Base-by-base conservation (phyloP, 2,797 vertebrate species). In the Siniperca obscura region DNA sequence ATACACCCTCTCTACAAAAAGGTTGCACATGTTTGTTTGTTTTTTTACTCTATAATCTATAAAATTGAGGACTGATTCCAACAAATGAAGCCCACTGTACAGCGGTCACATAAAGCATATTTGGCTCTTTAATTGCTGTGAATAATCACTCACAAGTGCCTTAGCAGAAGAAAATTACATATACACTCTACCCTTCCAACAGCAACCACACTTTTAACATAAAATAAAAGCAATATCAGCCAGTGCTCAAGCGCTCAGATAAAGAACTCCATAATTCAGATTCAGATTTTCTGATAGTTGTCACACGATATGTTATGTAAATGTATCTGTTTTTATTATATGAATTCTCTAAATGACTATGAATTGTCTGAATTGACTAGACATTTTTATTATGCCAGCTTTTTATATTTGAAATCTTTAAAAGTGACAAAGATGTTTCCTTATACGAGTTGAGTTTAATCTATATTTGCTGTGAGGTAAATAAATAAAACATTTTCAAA, bases 61-160 rank as follows among this genome's bases (percentile, higher is more conserved):
- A 44, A 53, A 78, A 61, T 13, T 36, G 42, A 57, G 7, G 53
- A 57, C 22, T 9, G 11, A 30, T 59, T 68, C 65, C 69, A 81
- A 68, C 42, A 80, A 50, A 46, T 66, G 30, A 64, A 73, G 34
- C 55, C 73, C 36, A 34, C 76, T 34, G 44, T 38, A 75, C 53
- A 73, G 64, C 38, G 16, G 64, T 78, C 74, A 77, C 68, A 80
- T 21, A 48, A 56, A 76, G 68, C 66, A 83, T 46, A 80, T 82
- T 75, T 85, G 80, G 78, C 80, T 80, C 56, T 76, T 40, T 72
- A 81, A 86, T 76, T 82, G 79, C 80, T 73, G 59, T 12, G 21
- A 82, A 67, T 77, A 76, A 69, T 71, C 27, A 44, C 40, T 65
- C 66, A 42, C 67, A 67, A 65, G 65, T 56, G 55, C 48, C 64